Evolutionary conservation across 2,888 invertebrate genomes (phyloP).

Genomic region (Pocota personata): DNA sequence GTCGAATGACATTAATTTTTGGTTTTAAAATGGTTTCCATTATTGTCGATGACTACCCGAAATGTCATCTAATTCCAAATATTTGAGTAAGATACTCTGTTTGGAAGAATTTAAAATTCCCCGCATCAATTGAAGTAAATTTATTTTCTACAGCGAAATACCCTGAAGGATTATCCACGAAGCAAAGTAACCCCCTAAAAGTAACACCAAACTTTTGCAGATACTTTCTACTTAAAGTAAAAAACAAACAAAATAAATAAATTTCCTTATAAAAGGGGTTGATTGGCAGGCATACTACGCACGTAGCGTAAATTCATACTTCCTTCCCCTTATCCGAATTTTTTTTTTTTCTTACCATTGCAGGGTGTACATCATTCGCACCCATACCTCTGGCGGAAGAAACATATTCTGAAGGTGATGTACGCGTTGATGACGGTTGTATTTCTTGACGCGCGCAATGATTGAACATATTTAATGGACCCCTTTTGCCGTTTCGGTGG

Average conservation of each 20-base stretch:
- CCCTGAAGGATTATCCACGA: constrained; percentile 33
- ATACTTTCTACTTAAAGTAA: constrained; percentile 3
- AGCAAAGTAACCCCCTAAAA: background rate
- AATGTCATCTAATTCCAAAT: constrained; percentile 40
- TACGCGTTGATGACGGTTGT: constrained; percentile 65
- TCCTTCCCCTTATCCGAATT: background rate
- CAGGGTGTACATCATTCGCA: background rate
- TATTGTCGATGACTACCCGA: constrained; percentile 39
- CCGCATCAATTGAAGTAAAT: constrained; percentile 58
- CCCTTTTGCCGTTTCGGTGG: constrained; percentile 55
- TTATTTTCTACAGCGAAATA: constrained; percentile 54
- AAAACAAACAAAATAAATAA: constrained; percentile 14
- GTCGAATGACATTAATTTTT: background rate
- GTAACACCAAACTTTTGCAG: constrained; percentile 30
- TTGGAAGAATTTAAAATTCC: constrained; percentile 35
- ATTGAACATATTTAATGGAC: constrained; percentile 70
- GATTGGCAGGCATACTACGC: constrained; percentile 60
- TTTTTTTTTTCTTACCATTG: background rate
- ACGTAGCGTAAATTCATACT: constrained; percentile 51
- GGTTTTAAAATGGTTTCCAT: constrained; percentile 24
- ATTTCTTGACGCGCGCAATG: constrained; percentile 66
- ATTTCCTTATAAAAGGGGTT: constrained; percentile 53
- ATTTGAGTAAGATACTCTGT: constrained; percentile 20
- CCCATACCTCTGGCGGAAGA: background rate
- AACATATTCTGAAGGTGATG: constrained; percentile 33